phyloP scores from a whole-genome alignment of 2,888 invertebrate genomes.

The Pristionchus maxplancki region DNA sequence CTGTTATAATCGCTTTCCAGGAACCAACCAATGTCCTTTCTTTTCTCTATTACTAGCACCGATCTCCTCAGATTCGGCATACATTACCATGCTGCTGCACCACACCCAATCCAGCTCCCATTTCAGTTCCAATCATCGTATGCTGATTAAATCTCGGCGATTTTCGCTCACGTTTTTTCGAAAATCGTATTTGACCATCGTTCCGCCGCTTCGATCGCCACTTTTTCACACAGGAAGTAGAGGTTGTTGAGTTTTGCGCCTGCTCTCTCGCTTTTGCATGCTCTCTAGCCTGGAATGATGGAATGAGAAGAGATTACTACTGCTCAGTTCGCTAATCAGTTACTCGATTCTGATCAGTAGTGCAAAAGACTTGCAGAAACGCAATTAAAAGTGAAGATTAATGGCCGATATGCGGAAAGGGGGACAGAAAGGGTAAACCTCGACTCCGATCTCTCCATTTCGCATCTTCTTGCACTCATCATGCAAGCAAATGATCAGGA shows the following conservation, averaged over 20 bases:
- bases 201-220: not conserved
- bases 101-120: not conserved
- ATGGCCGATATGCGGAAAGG: not conserved
- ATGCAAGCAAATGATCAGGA: no score
- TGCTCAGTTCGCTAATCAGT: not conserved
- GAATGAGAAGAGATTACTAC: not conserved
- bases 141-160: not conserved
- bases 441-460: not conserved
- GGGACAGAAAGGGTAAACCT: not conserved
- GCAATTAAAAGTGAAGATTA: not conserved
- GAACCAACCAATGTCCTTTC: no score
- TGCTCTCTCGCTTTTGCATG: not conserved
- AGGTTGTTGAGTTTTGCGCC: slow-evolving; percentile 28
- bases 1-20: no score
- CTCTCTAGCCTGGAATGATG: not conserved
- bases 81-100: not conserved
- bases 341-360: not conserved
- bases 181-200: slow-evolving; percentile 20
- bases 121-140: not conserved
- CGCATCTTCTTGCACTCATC: not conserved
- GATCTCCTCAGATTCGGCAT: no score
- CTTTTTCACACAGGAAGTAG: not conserved
- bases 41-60: no score
- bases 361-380: slow-evolving; percentile 1
- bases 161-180: not conserved